Conservation (phyloP, 2,888 invertebrate species). For the Rhopalosiphum nymphaeae region DNA sequence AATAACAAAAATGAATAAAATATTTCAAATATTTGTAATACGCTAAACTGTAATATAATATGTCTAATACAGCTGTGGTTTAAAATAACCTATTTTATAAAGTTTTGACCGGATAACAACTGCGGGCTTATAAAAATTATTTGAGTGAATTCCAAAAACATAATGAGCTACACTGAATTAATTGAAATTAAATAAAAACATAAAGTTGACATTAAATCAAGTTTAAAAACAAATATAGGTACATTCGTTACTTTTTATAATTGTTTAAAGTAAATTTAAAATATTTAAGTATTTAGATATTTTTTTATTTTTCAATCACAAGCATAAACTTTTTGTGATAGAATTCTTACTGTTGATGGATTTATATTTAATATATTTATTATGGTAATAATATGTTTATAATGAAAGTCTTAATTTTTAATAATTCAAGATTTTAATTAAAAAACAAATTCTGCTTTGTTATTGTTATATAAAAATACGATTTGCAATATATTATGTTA, state of each 20-base stretch:
- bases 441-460: not conserved
- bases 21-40: slow-evolving; percentile 23
- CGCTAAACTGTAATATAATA: not conserved
- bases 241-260: not conserved
- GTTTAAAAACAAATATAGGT: not conserved
- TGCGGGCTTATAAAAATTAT: not conserved
- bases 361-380: not conserved
- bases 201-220: not conserved
- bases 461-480: not conserved
- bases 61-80: slow-evolving; percentile 1
- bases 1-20: slow-evolving; percentile 50
- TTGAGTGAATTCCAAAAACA: not conserved
- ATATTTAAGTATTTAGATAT: not conserved
- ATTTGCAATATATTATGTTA: not conserved
- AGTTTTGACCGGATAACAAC: slow-evolving; percentile 9
- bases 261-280: not conserved
- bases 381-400: not conserved
- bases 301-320: not conserved
- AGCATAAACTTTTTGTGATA: not conserved
- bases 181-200: not conserved
- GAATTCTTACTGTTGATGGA: not conserved
- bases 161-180: not conserved
- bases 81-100: not conserved
- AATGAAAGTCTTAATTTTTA: not conserved
- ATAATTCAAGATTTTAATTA: not conserved